Evolutionary conservation across 1,140 invertebrate genomes (phyloP).

Genomic region (Centruroides sculpturatus): DNA sequence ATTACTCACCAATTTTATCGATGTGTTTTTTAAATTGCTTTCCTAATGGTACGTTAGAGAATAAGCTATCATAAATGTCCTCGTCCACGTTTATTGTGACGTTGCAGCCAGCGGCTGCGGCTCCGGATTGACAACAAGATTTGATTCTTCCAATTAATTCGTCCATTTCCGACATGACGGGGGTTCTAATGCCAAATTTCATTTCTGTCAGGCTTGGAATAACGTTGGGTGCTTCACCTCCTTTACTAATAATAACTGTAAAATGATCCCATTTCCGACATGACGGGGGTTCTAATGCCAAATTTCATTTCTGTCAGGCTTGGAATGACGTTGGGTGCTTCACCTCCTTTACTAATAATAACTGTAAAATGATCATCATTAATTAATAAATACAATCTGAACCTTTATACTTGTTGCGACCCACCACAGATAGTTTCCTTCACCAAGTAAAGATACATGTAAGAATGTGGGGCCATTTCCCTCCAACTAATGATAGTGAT

Average conservation of each 20-base stretch:
- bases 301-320: slow-evolving; percentile 24
- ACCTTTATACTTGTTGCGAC: no score
- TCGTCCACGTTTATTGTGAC: neutral
- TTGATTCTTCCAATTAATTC: slow-evolving; percentile 21
- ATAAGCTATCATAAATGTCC: neutral
- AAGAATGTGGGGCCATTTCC: no score
- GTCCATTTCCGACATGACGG: slow-evolving; percentile 21
- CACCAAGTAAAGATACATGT: no score
- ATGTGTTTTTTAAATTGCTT: slow-evolving; percentile 6
- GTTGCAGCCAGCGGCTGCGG: slow-evolving; percentile 23
- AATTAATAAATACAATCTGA: no score
- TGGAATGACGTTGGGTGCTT: slow-evolving; percentile 27
- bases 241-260: slow-evolving; percentile 22
- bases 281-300: slow-evolving; percentile 24
- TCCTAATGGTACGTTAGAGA: slow-evolving; percentile 2
- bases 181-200: slow-evolving; percentile 24
- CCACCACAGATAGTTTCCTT: no score
- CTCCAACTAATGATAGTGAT: no score
- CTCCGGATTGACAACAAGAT: slow-evolving; percentile 25
- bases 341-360: slow-evolving; percentile 27
- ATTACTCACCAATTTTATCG: slow-evolving; percentile 6
- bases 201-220: slow-evolving; percentile 26
- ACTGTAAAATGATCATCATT: neutral
- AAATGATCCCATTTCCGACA: slow-evolving; percentile 21
- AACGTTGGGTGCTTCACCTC: slow-evolving; percentile 28